phyloP scores from a whole-genome alignment of 2,797 vertebrate species.

The Sciurus carolinensis region DNA sequence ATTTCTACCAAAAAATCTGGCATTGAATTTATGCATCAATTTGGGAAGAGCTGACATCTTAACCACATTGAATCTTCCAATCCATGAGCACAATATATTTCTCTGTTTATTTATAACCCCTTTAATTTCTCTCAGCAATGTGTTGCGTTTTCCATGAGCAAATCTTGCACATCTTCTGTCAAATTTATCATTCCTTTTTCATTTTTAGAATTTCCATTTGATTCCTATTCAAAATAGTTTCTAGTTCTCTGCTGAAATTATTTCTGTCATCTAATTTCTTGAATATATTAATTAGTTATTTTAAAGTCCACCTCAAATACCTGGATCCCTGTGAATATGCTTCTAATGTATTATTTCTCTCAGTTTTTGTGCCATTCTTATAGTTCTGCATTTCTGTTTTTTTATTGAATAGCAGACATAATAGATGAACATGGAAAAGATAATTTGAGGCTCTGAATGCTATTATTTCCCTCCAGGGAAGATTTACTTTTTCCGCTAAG shows the following conservation, averaged over 20 bases:
- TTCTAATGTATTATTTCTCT: background rate
- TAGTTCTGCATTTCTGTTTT: background rate
- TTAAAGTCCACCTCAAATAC: slow-evolving; percentile 38
- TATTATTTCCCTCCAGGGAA: slow-evolving; percentile 20
- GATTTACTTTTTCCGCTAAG: background rate
- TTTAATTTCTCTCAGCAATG: slow-evolving; percentile 55
- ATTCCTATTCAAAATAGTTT: slow-evolving; percentile 52
- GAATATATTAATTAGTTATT: slow-evolving; percentile 39
- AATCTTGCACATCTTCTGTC: slow-evolving; percentile 57
- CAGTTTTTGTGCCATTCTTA: background rate
- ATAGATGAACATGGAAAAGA: background rate
- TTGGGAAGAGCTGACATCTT: slow-evolving; percentile 44
- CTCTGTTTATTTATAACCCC: slow-evolving; percentile 41
- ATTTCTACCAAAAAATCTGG: slow-evolving; percentile 47
- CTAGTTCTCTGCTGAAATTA: slow-evolving; percentile 51
- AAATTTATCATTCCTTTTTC: slow-evolving; percentile 49
- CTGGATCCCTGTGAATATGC: background rate
- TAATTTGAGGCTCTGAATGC: background rate
- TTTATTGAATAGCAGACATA: background rate
- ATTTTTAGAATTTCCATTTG: slow-evolving; percentile 68
- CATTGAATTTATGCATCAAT: slow-evolving; percentile 28
- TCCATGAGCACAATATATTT: background rate
- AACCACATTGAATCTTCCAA: background rate
- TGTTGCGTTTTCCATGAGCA: slow-evolving; percentile 34
- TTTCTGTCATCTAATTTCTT: slow-evolving; percentile 52